Base-by-base conservation (phyloP, 2,797 vertebrate genomes). In the Chelon auratus region DNA sequence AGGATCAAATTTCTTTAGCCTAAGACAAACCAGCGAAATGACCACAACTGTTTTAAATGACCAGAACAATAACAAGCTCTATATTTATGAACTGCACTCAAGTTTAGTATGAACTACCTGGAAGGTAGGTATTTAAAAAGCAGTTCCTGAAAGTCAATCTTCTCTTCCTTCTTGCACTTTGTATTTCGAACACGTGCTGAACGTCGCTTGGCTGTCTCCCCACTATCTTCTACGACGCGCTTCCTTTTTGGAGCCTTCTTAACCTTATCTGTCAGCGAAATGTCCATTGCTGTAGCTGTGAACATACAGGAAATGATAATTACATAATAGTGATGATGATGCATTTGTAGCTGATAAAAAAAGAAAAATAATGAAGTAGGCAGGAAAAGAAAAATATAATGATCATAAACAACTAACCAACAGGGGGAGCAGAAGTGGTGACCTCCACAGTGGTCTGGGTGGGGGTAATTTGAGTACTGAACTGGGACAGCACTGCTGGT, bases 151-250 rank as follows among this genome's bases (percentile, higher is more conserved):
- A 99, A 99, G 77, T 99, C 98, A 8, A 99, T 95, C 70, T 98
- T 99, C 90, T 99, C 98, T 68, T 99, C 98, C 60, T 99, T 99
- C 77, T 99, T 99, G 92, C 97, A 97, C 80, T 97, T 99, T 47
- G 98, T 99, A 84, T 99, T 99, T 47, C 97, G 93, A 54, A 99
- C 98, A 1, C 98, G 96, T 2, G 98, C 98, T 0, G 98, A 99
- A 18, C 98, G 97, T 10, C 98, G 91, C 80, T 99, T 99, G 1
- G 98, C 97, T 0, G 96, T 98, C 80, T 99, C 98, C 0, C 95
- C 97, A 0, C 89, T 96, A 26, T 99, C 98, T 78, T 99, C 98
- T 0, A 93, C 76, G 17, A 83, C 88, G 8, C 96, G 96, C 77
- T 97, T 98, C 87, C 97, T 94, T 82, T 99, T 99, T 9, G 97